Percentiles rank a stretch among this genome's conserved stretches.
Evolutionary conservation across 2,797 vertebrate species (phyloP).

Genomic region (Phoxinus dragarum): DNA sequence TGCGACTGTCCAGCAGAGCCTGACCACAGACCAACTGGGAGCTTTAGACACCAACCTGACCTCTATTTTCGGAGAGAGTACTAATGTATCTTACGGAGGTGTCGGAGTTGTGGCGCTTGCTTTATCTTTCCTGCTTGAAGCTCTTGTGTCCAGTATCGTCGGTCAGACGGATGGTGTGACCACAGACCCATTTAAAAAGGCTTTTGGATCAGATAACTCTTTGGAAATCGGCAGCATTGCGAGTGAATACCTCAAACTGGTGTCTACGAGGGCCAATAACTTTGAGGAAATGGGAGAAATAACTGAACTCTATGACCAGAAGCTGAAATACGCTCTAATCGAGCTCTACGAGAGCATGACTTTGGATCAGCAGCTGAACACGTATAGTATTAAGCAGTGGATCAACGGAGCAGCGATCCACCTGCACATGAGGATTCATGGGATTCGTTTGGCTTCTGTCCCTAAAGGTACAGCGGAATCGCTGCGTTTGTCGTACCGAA

Average conservation of each 20-base stretch:
- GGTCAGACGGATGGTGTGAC: not conserved
- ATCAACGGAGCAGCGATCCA: slow-evolving; percentile 66
- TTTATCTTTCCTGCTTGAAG: slow-evolving; percentile 62
- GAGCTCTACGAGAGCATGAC: slow-evolving; percentile 60
- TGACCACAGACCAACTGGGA: slow-evolving; percentile 52
- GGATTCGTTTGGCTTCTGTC: slow-evolving; percentile 53
- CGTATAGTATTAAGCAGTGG: slow-evolving; percentile 62
- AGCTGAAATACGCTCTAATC: slow-evolving; percentile 58
- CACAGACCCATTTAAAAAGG: slow-evolving; percentile 50
- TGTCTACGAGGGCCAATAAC: slow-evolving; percentile 51
- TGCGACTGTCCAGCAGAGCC: slow-evolving; percentile 46
- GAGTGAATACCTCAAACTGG: slow-evolving; percentile 59
- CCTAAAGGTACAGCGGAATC: slow-evolving; percentile 59
- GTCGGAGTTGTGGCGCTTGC: slow-evolving; percentile 65
- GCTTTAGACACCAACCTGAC: slow-evolving; percentile 58
- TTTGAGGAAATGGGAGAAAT: slow-evolving; percentile 57
- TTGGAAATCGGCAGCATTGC: slow-evolving; percentile 56
- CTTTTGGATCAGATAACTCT: slow-evolving; percentile 60
- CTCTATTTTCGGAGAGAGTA: slow-evolving; percentile 53
- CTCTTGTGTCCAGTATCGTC: slow-evolving; percentile 42
- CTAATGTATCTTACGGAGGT: slow-evolving; percentile 56
- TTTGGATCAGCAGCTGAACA: slow-evolving; percentile 52
- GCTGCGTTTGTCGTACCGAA: slow-evolving; percentile 60
- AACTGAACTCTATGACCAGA: slow-evolving; percentile 62
- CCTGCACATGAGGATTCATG: slow-evolving; percentile 65